Conservation (phyloP, 1,140 invertebrate species). For the Drosophila funebris region DNA sequence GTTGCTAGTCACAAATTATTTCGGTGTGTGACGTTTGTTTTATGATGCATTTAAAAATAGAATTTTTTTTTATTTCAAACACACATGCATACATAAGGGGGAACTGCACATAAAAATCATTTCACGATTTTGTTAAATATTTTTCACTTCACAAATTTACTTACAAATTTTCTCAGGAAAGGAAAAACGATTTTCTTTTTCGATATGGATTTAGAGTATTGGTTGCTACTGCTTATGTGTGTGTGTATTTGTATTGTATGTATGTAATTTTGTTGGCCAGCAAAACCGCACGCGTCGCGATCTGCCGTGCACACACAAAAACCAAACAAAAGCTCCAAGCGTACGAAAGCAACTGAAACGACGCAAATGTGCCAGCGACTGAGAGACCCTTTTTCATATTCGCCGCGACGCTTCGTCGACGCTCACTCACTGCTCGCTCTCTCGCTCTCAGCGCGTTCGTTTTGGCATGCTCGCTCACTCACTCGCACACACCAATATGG, state of each 20-base stretch:
- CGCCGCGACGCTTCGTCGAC: conserved; percentile 45
- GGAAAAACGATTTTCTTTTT: conserved; percentile 37
- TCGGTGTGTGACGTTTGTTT: conserved; percentile 30
- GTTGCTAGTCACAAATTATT: conserved; percentile 21
- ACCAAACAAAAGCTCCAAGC: conserved; percentile 79
- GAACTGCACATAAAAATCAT: conserved; percentile 36
- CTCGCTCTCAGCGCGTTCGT: conserved; percentile 52
- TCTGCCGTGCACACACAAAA: conserved; percentile 75
- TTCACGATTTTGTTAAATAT: conserved; percentile 55
- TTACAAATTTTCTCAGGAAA: conserved; percentile 15
- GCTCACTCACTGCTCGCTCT: conserved; percentile 24
- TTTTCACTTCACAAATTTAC: conserved; percentile 34
- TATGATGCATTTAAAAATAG: conserved; percentile 74
- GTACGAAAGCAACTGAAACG: conserved; percentile 74
- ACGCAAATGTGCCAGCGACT: conserved; percentile 65
- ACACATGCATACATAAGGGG: conserved; percentile 32
- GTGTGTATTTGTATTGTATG: conserved; percentile 23
- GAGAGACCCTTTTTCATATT: conserved; percentile 64
- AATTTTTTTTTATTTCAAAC: conserved; percentile 72
- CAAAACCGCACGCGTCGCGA: conserved; percentile 73
- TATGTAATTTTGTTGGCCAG: conserved; percentile 53
- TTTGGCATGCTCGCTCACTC: conserved; percentile 56
- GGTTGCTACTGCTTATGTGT: conserved; percentile 38
- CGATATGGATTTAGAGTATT: conserved; percentile 20
- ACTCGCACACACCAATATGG: conserved; percentile 57